phyloP scores from a whole-genome alignment of 2,888 invertebrate species.

The Tipula lateralis region DNA sequence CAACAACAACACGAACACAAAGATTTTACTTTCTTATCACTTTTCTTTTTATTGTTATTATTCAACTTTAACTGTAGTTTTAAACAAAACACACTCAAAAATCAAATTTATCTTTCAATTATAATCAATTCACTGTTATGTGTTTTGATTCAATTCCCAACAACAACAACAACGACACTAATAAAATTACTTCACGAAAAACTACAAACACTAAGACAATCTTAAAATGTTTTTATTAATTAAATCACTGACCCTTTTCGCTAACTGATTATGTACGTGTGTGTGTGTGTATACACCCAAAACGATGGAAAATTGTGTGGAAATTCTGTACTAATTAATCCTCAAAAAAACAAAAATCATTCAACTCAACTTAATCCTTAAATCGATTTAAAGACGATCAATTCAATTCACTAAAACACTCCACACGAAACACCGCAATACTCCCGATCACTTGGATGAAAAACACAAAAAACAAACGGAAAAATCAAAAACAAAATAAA shows the following conservation, averaged over 20 bases:
- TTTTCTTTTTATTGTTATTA: slow-evolving; percentile 24
- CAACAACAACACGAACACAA: not conserved
- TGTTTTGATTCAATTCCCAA: not conserved
- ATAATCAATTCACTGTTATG: not conserved
- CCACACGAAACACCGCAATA: not conserved
- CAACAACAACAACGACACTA: not conserved
- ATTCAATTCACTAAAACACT: not conserved
- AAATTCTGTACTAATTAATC: not conserved
- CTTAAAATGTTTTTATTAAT: not conserved
- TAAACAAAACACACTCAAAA: slow-evolving; percentile 14
- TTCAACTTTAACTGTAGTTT: slow-evolving; percentile 16
- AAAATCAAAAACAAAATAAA: not conserved
- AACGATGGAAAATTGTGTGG: not conserved
- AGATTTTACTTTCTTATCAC: slow-evolving; percentile 19
- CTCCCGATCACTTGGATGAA: not conserved
- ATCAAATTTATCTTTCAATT: not conserved
- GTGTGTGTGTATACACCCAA: not conserved
- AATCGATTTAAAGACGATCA: not conserved
- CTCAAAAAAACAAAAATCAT: not conserved
- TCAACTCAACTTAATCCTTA: not conserved
- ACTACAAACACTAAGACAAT: not conserved
- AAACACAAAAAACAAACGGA: not conserved
- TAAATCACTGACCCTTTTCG: not conserved
- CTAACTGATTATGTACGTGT: not conserved
- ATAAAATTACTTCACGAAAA: not conserved